Evolutionary conservation across 2,888 invertebrate species (phyloP), one percentile per base, ranked within the genome.

Genomic region (Rhagophthalmus giganteus): DNA sequence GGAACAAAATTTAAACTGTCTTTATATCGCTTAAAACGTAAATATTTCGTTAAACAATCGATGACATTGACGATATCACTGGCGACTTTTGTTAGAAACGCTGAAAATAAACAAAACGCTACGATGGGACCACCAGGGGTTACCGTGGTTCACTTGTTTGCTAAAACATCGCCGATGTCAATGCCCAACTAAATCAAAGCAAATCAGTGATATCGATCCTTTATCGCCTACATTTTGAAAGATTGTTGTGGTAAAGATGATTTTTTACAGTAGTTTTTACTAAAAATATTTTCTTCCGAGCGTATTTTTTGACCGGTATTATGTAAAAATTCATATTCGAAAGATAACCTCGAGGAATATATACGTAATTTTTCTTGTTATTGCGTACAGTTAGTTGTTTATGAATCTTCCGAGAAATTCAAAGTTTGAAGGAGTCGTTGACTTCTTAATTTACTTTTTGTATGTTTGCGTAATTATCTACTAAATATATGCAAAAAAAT

Each of bases 361-460:
- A 27, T 42, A 50, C 31, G 42, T 42, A 45, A 37, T 44, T 20
- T 11, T 33, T 16, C 31, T 32, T 16, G 33, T 24, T 41, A 30
- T 49, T 49, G 48, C 40, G 40, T 37, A 41, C 20, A 30, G 30
- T 48, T 40, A 38, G 33, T 41, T 52, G 41, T 52, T 52, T 52
- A 31, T 41, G 16, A 32, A 33, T 26, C 35, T 39, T 33, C 30
- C 34, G 24, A 46, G 35, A 52, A 46, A n/a, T 37, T 34, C n/a
- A n/a, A 30, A 11, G 26, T 30, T 13, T 33, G 25, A 16, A 12
- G 27, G 26, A 54, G 53, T 54, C 53, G 39, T 32, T 48, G 53
- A 54, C 53, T 54, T 48, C 30, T 38, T 35, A 40, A 53, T 46
- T 44, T 47, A 41, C 47, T 46, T 51, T 49, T 47, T 39, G 34